phyloP scores from a whole-genome alignment of 2,113 vertebrate genomes.

The Psittacula cyanocephala region DNA sequence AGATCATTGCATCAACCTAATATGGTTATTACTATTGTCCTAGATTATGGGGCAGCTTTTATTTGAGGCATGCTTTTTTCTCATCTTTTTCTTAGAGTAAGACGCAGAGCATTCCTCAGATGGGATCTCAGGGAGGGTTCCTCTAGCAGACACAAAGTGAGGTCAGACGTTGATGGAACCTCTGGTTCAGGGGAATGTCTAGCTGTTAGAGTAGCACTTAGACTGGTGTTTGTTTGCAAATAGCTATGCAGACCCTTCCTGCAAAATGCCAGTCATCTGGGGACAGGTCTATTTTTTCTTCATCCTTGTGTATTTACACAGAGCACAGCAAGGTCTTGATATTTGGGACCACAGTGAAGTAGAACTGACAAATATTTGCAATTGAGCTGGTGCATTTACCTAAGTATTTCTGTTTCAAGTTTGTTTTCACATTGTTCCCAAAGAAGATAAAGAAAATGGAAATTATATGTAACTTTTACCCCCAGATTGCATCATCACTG shows the following conservation, averaged over 20 bases:
- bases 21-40: background rate
- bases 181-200: background rate
- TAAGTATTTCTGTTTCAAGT: background rate
- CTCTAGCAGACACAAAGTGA: background rate
- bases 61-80: background rate
- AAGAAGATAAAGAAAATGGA: background rate
- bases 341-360: background rate
- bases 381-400: background rate
- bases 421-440: background rate
- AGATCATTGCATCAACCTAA: background rate
- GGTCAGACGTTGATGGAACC: rapidly evolving
- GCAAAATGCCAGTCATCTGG: background rate
- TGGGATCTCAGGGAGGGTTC: background rate
- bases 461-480: background rate
- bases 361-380: background rate
- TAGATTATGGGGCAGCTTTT: background rate
- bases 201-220: background rate
- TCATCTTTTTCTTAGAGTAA: background rate
- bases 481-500: background rate
- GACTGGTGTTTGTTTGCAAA: background rate
- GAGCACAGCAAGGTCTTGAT: background rate
- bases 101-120: background rate
- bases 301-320: background rate
- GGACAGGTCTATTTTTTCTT: background rate
- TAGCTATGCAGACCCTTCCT: background rate